Conservation (phyloP, 2,113 vertebrate genomes). For the Macaca nemestrina region DNA sequence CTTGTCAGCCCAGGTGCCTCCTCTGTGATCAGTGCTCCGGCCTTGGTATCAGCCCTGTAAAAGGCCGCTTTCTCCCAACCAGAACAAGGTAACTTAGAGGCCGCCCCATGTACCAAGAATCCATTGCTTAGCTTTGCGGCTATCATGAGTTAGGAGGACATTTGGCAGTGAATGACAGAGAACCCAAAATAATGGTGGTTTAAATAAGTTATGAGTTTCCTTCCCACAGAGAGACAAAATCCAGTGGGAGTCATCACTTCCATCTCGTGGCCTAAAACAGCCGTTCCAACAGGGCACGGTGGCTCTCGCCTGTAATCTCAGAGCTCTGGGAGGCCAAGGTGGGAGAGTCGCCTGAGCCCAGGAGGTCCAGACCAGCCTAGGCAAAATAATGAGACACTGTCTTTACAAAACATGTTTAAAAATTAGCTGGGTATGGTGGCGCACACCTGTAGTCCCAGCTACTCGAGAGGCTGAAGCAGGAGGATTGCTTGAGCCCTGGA, state of each 20-base stretch:
- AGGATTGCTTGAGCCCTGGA: no score
- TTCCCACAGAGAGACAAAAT: not conserved
- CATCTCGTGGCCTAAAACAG: not conserved
- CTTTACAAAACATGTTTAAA: no score
- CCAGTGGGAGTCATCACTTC: not conserved
- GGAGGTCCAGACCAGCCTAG: no score
- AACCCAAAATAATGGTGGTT: not conserved
- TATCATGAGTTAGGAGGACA: not conserved
- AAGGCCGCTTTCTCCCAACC: not conserved
- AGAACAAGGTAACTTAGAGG: not conserved
- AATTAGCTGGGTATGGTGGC: no score
- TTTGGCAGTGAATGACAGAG: not conserved
- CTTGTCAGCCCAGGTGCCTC: not conserved
- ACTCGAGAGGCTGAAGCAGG: no score
- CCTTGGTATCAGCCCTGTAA: not conserved
- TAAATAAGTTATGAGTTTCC: not conserved
- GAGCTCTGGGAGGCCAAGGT: no score
- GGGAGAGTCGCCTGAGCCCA: no score
- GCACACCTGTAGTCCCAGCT: no score
- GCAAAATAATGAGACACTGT: no score
- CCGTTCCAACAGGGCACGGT: not conserved
- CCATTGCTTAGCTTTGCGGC: not conserved
- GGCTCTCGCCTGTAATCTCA: no score
- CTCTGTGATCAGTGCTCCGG: not conserved
- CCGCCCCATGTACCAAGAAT: not conserved